phyloP scores from a whole-genome alignment of 2,888 invertebrate species.

The Eumerus sabulonum region DNA sequence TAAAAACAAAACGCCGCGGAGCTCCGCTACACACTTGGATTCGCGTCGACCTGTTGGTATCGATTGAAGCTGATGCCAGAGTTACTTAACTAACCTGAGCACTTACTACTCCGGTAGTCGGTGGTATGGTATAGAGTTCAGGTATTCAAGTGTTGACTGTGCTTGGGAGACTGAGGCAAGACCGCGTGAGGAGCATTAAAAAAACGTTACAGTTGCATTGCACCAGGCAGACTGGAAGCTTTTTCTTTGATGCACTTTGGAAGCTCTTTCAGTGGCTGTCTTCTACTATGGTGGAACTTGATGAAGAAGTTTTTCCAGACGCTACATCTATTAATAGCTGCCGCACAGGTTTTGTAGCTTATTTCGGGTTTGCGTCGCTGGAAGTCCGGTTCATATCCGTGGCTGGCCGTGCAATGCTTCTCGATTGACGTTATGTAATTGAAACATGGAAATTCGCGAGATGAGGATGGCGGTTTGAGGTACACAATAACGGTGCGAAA shows the following conservation, averaged over 20 bases:
- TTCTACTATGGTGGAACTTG: background rate
- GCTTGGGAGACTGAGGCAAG: conserved; percentile 43
- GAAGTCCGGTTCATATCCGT: conserved; percentile 42
- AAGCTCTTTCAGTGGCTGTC: conserved; percentile 33
- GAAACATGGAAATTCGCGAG: background rate
- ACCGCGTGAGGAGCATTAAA: conserved; percentile 35
- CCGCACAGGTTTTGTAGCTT: conserved; percentile 10
- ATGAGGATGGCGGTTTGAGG: conserved; percentile 34
- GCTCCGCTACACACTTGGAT: conserved; percentile 48
- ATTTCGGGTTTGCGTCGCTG: conserved; percentile 11
- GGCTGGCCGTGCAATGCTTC: conserved; percentile 31
- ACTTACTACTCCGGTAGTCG: conserved; percentile 18
- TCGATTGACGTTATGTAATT: conserved; percentile 48
- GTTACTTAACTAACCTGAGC: conserved; percentile 54
- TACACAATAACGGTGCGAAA: conserved; percentile 2
- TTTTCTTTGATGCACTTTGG: conserved; percentile 45
- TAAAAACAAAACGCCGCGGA: conserved; percentile 7
- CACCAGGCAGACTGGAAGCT: conserved; percentile 22
- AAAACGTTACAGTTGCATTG: conserved; percentile 15
- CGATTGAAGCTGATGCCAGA: conserved; percentile 55
- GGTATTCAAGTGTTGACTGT: conserved; percentile 27
- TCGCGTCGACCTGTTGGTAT: conserved; percentile 56
- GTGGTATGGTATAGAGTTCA: conserved; percentile 35
- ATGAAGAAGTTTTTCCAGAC: too few species aligned
- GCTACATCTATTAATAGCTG: too few species aligned